These are phyloP conservation scores for Alloplasta piceator DNA, from an alignment of 2,888 invertebrate species.

Conservation along the genomic window DNA sequence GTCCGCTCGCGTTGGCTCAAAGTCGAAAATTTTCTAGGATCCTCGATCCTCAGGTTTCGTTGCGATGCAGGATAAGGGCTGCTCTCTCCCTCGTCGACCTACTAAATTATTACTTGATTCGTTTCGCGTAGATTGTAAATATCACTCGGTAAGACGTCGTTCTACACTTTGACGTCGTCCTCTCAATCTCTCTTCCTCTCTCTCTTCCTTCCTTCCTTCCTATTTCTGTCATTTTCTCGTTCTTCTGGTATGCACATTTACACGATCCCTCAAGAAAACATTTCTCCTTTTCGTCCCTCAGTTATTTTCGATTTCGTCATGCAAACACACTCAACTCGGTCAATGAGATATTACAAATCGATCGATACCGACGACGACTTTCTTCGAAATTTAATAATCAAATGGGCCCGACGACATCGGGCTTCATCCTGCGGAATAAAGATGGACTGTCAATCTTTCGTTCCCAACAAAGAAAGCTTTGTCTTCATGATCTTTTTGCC, in stretches of 20 bases:
- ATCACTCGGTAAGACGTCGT: conserved; percentile 71
- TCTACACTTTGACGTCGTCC: conserved; percentile 35
- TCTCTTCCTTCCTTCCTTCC: conserved; percentile 2
- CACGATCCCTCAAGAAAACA: conserved; percentile 31
- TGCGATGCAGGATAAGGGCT: not conserved
- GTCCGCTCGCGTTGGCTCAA: too few species aligned
- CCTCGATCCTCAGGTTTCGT: not conserved
- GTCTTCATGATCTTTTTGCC: too few species aligned
- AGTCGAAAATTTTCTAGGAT: not conserved
- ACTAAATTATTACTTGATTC: conserved; percentile 74
- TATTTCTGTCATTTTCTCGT: not conserved
- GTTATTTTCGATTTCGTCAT: conserved; percentile 48
- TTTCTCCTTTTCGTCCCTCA: conserved; percentile 29
- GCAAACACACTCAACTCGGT: conserved; percentile 45
- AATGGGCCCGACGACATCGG: too few species aligned
- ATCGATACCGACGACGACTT: conserved; percentile 16
- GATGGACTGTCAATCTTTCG: too few species aligned
- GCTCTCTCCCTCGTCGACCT: conserved; percentile 46
- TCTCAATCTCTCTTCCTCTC: not conserved
- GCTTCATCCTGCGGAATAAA: too few species aligned
- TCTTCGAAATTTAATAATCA: too few species aligned
- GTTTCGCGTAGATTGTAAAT: conserved; percentile 71
- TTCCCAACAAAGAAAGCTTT: too few species aligned
- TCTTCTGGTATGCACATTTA: conserved; percentile 11
- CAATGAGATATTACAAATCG: conserved; percentile 28